Evolutionary conservation across 2,797 vertebrate species (phyloP), one percentile per base, ranked within the genome.

Genomic region (Atherinosoma microstoma): DNA sequence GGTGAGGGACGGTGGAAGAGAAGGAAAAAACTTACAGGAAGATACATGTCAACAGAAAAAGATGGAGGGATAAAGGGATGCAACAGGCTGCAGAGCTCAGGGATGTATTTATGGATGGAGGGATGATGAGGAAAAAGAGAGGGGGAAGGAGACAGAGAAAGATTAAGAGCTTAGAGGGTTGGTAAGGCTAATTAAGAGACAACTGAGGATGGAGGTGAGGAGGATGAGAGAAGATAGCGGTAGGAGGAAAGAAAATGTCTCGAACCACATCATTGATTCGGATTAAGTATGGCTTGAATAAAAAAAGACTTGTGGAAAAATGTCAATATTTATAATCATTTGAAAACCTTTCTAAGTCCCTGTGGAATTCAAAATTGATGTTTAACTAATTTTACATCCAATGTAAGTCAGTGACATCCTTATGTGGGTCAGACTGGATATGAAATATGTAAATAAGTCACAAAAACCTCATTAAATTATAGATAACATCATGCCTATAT

Each of bases 91-190:
- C 73, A 67, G 2, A 67, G 79, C 69, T 77, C 16, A n/a, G 2
- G 24, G 29, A 76, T 3, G 73, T 72, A 77, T 80, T 82, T 67
- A 32, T 68, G 74, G 79, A 79, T 54, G 75, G 76, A 82, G 47
- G 61, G 70, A 72, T 68, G 75, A 84, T 70, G 75, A 57, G 30
- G 64, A 60, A 66, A 16, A 36, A 40, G 76, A 40, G 76, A 34
- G 64, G 60, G 58, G 49, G 67, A 57, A 35, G 78, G 79, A 73
- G 69, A 56, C 58, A 59, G 66, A 59, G 64, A 76, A 22, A 87
- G 91, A 91, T 91, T 90, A 92, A 88, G 66, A 87, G 91, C 80
- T 90, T 91, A 92, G 53, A 53, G 47, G n/a, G 66, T 4, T 76
- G 83, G 66, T 88, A 74, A 88, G 78, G 64, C 88, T 89, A 89